These are phyloP conservation scores for Drosophila navojoa DNA, from an alignment of 1,140 invertebrate species.

Conservation along the genomic window DNA sequence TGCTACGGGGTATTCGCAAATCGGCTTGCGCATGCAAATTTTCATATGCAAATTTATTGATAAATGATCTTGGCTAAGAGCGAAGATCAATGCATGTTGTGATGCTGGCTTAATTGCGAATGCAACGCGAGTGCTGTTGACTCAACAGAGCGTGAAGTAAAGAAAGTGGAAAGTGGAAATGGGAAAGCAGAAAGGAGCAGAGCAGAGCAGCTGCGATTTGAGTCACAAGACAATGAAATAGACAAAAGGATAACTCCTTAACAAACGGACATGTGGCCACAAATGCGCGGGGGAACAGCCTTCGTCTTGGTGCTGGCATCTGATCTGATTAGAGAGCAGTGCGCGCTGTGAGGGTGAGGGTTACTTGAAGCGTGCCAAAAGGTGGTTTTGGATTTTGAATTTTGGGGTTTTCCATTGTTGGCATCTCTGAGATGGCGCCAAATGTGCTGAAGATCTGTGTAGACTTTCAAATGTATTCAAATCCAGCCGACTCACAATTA, in stretches of 20 bases:
- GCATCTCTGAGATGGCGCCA: conserved; percentile 54
- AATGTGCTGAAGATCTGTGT: conserved; percentile 21
- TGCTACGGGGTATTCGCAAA: conserved; percentile 13
- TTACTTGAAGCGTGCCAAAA: conserved; percentile 4
- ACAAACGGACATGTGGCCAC: conserved; percentile 55
- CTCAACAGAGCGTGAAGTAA: neutral
- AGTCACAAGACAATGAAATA: conserved; percentile 45
- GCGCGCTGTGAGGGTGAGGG: conserved; percentile 2
- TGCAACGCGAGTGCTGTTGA: neutral
- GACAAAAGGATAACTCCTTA: conserved; percentile 5
- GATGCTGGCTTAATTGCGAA: conserved; percentile 47
- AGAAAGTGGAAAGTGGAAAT: neutral
- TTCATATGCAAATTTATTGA: conserved; percentile 55
- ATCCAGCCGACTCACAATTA: conserved; percentile 59
- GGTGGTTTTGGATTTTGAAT: neutral
- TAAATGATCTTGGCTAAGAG: conserved; percentile 35
- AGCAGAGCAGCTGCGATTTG: conserved; percentile 59
- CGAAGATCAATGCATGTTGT: conserved; percentile 35
- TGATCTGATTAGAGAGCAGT: conserved; percentile 14
- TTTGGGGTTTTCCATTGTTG: conserved; percentile 13
- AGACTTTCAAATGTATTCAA: conserved; percentile 29
- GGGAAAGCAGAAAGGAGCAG: neutral
- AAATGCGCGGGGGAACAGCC: conserved; percentile 54
- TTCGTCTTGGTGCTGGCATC: conserved; percentile 44
- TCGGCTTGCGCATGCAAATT: conserved; percentile 49